These are phyloP conservation scores for Acridotheres tristis DNA, from an alignment of 2,797 vertebrate species.

Conservation along the genomic window DNA sequence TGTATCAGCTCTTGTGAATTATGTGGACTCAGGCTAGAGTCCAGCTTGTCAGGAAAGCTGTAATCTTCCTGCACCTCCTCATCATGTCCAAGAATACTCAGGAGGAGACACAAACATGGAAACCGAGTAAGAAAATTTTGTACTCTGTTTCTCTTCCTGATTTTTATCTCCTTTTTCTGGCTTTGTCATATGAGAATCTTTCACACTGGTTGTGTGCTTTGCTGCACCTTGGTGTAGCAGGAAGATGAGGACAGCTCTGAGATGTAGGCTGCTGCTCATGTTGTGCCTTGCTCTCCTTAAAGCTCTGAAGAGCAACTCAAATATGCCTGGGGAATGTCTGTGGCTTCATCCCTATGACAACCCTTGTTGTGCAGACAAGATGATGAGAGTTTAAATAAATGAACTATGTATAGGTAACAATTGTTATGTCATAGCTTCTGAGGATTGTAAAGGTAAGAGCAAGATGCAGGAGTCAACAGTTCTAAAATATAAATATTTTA, in stretches of 20 bases:
- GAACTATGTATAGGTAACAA: neutral
- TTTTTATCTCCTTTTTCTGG: neutral
- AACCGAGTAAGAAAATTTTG: neutral
- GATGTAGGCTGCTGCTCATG: neutral
- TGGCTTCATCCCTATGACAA: neutral
- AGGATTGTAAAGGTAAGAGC: neutral
- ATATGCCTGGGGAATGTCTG: neutral
- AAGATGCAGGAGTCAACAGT: neutral
- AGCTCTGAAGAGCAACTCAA: neutral
- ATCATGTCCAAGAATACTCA: neutral
- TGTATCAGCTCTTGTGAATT: neutral
- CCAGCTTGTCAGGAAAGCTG: neutral
- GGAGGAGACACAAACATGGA: neutral
- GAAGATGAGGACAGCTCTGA: neutral
- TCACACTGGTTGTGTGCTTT: neutral
- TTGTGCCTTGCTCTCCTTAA: neutral
- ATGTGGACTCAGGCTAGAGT: neutral
- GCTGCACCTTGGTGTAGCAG: neutral
- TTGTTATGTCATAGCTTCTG: neutral
- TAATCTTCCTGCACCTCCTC: neutral
- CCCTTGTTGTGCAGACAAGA: neutral
- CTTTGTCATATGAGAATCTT: neutral
- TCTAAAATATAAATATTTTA: neutral
- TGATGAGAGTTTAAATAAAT: neutral
- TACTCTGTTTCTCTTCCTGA: neutral